Evolutionary conservation across 2,113 vertebrate species (phyloP).

Genomic region (Scortum barcoo): DNA sequence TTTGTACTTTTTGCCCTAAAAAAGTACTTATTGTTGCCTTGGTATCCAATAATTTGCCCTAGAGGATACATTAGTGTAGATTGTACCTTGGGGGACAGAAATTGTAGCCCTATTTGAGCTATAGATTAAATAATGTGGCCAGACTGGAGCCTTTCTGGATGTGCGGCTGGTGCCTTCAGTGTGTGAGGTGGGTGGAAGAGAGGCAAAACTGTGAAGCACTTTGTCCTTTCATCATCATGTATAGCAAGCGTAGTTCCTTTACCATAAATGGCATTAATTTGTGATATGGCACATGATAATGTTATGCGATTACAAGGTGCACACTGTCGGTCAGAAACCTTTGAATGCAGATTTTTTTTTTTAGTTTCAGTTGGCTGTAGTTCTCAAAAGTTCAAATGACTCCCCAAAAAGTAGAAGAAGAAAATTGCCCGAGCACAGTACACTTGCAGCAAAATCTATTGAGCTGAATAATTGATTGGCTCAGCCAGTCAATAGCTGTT

Average conservation of each 20-base stretch:
- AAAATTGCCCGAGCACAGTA: not conserved
- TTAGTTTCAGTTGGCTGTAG: too few species aligned
- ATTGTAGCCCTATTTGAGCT: too few species aligned
- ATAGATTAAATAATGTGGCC: not conserved
- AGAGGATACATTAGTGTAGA: too few species aligned
- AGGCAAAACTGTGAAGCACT: too few species aligned
- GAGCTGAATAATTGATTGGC: conserved; percentile 6
- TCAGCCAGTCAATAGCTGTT: not conserved
- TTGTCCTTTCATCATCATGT: too few species aligned
- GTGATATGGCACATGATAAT: not conserved
- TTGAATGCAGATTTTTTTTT: not conserved
- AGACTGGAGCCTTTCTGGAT: not conserved
- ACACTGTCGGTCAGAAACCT: not conserved
- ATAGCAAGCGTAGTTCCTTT: too few species aligned
- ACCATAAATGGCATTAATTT: not conserved
- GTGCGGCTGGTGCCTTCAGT: too few species aligned
- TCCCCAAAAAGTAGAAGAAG: not conserved
- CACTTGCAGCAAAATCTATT: conserved; percentile 17
- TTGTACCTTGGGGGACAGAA: too few species aligned
- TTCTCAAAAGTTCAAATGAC: not conserved
- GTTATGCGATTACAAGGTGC: not conserved
- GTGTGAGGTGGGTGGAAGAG: too few species aligned
- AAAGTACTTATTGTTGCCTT: too few species aligned
- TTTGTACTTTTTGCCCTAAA: too few species aligned
- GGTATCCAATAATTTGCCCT: too few species aligned